Evolutionary conservation across 2,113 vertebrate species (phyloP).

Genomic region (Platanista minor): DNA sequence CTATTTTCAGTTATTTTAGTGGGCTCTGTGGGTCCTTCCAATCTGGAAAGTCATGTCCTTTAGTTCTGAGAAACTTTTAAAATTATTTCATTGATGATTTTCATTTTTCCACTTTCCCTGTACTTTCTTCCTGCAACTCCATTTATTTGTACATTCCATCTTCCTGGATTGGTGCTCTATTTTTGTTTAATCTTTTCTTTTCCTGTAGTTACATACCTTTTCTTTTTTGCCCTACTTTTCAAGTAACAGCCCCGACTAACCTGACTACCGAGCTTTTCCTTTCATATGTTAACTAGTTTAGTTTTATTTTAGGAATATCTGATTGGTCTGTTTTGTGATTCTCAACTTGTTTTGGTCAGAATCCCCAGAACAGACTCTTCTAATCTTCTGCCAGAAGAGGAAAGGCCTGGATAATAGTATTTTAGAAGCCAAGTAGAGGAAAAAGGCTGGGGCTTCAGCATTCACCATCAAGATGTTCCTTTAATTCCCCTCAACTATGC

Average conservation of each 20-base stretch:
- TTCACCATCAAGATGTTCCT: neutral
- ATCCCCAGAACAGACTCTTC: neutral
- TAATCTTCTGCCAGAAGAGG: neutral
- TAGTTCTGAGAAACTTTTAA: neutral
- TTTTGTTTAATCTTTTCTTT: neutral
- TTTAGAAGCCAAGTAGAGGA: neutral
- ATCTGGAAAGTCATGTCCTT: neutral
- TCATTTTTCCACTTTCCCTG: neutral
- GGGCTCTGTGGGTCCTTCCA: neutral
- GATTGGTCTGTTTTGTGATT: neutral
- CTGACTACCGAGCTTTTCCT: neutral
- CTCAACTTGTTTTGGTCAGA: neutral
- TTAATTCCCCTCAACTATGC: neutral
- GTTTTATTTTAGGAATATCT: neutral
- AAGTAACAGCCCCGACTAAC: neutral
- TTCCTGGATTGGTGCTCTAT: neutral
- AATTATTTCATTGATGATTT: neutral
- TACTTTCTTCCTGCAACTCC: neutral
- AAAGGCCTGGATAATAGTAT: neutral
- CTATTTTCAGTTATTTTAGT: neutral
- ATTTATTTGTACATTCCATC: neutral
- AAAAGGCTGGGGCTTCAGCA: neutral
- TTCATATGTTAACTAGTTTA: neutral
- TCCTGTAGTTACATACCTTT: neutral
- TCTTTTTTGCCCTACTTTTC: neutral